Conservation (phyloP, 2,797 vertebrate species). For the Sylvia borin region DNA sequence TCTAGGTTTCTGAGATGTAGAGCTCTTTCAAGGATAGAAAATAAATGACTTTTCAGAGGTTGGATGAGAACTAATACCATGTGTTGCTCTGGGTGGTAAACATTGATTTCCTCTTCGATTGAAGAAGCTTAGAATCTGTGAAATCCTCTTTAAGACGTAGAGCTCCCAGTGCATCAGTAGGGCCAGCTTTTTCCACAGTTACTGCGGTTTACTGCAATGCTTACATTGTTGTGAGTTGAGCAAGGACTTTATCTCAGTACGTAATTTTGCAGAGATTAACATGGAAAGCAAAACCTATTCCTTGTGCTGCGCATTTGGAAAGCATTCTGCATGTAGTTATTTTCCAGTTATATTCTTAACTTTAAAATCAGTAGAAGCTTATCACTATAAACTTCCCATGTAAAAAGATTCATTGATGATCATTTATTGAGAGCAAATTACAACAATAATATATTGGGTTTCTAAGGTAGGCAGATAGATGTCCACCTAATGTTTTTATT, state of each 20-base stretch:
- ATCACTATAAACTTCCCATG: conserved; percentile 2
- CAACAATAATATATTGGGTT: not conserved
- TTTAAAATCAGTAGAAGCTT: conserved; percentile 56
- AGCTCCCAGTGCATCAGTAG: not conserved
- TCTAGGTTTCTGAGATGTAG: conserved; percentile 1
- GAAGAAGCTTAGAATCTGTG: conserved; percentile 32
- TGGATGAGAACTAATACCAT: conserved; percentile 31
- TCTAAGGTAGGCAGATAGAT: not conserved
- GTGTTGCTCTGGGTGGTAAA: conserved; percentile 49
- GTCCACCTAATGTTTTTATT: not conserved
- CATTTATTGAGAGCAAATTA: not conserved
- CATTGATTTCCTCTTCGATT: conserved; percentile 41
- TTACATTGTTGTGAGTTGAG: not conserved
- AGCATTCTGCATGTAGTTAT: not conserved
- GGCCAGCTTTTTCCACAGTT: not conserved
- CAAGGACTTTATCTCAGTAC: not conserved
- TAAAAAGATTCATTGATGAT: not conserved
- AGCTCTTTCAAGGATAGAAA: conserved; percentile 42
- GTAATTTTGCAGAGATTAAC: not conserved
- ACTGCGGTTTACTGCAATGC: not conserved
- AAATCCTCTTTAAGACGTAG: conserved; percentile 9
- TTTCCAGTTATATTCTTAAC: conserved; percentile 37
- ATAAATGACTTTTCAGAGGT: conserved; percentile 36
- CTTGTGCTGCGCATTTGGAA: not conserved
- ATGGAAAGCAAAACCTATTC: conserved; percentile 4